Percentiles rank a stretch among this genome's conserved stretches.
Conservation (phyloP, 2,797 vertebrate species). For the Tadarida brasiliensis region DNA sequence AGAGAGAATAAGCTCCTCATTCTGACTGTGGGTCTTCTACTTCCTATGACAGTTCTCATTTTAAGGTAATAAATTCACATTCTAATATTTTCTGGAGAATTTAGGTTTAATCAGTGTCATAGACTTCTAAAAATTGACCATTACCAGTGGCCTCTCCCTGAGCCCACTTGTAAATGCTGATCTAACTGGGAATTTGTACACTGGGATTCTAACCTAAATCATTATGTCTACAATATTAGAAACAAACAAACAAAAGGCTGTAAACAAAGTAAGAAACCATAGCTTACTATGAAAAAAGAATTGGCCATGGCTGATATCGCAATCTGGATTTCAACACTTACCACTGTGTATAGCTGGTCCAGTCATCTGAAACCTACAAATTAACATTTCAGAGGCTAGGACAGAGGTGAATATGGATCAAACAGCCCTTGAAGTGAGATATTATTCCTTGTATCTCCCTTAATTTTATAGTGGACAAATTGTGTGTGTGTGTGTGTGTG, state of each 20-base stretch:
- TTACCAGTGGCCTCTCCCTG: neutral
- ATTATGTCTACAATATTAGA: neutral
- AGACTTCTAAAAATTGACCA: neutral
- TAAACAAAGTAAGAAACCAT: neutral
- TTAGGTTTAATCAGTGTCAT: neutral
- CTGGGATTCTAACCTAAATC: neutral
- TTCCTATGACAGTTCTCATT: neutral
- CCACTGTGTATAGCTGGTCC: neutral
- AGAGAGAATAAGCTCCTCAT: neutral
- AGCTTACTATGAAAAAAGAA: neutral
- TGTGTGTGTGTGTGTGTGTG: neutral
- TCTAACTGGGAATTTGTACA: neutral
- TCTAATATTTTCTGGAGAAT: neutral
- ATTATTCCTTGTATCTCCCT: neutral
- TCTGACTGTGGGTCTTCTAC: neutral
- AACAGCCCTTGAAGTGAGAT: neutral
- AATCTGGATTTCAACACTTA: neutral
- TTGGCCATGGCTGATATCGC: neutral
- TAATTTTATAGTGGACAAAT: neutral
- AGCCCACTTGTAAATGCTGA: neutral
- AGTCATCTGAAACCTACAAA: neutral
- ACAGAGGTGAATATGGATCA: no score
- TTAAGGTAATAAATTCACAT: neutral
- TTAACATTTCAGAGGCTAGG: neutral
- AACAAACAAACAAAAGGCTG: neutral